phyloP scores from a whole-genome alignment of 2,113 vertebrate species.

The Oreochromis tanganicae region DNA sequence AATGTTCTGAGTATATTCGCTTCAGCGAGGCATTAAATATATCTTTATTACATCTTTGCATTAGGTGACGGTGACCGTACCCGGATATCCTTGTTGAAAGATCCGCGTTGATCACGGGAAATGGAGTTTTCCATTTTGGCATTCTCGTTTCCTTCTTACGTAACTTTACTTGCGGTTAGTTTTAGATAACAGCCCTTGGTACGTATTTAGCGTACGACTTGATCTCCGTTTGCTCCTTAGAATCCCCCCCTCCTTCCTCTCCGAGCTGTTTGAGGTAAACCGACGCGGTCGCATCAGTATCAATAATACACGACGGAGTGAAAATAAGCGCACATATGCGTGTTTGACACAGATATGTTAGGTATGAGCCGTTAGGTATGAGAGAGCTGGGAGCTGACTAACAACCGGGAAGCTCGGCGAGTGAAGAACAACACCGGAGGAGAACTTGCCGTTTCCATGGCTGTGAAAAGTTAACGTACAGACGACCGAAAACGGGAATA shows the following conservation, averaged over 20 bases:
- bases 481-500: conserved; percentile 28
- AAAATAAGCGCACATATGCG: neutral
- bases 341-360: conserved; percentile 13
- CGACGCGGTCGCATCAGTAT: conserved; percentile 42
- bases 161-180: neutral
- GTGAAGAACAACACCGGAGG: conserved; percentile 16
- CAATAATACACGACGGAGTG: conserved; percentile 29
- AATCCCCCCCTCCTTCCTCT: conserved; percentile 65
- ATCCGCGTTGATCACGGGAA: conserved; percentile 42
- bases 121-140: conserved; percentile 16
- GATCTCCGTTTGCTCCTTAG: conserved; percentile 37
- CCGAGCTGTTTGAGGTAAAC: conserved; percentile 64
- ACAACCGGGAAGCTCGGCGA: neutral
- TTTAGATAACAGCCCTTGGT: rapidly evolving
- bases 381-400: conserved; percentile 3
- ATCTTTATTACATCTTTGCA: neutral
- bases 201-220: conserved; percentile 31
- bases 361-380: conserved; percentile 14
- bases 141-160: conserved; percentile 60
- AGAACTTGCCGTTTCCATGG: conserved; percentile 59
- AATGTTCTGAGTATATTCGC: neutral
- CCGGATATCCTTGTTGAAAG: conserved; percentile 61
- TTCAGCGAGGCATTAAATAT: neutral
- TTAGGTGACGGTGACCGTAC: neutral
- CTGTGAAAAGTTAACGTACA: conserved; percentile 66